Evolutionary conservation across 2,113 vertebrate genomes (phyloP), one percentile per base, ranked within the genome.

Genomic region (Stictonetta naevosa): DNA sequence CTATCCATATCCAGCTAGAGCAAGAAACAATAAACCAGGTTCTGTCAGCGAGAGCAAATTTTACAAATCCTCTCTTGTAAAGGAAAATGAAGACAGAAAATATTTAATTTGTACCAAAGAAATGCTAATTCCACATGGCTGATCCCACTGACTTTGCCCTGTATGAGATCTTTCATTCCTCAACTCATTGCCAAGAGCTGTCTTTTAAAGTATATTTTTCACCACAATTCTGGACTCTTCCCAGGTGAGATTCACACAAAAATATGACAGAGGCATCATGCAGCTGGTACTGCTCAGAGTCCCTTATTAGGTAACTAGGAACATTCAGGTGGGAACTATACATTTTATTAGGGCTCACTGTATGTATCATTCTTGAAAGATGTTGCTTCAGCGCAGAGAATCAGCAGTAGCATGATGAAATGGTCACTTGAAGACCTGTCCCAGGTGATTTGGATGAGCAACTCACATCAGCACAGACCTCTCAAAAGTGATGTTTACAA

Each of bases 21-120:
- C 15, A 66, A 62, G n/a, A 93, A 86, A 64, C 23, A 66, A 48
- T 75, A 93, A 90, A 92, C 58, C 33, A 76, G 17, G 19, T 62
- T 88, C 69, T 78, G 31, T 68, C 72, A 75, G 34, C 6, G 10
- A 90, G 21, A 84, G 19, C 18, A 90, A 93, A 92, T 82, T 87
- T 80, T 94, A 59, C 66, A 82, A 84, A 88, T 23, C 28, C 48
- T 91, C 26, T 86, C 40, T 68, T 83, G 64, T 44, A 88, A 90
- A 92, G 34, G 76, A 88, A 90, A 94, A 88, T 76, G 33, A 95
- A 93, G 88, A 78, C 21, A 86, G 83, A 94, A 95, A 90, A 91
- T 91, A 96, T 88, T 90, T 95, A 92, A 80, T 92, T 95, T 95
- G 88, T 84, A 53, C 80, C 72, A 83, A 84, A 88, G 80, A 94